Percentiles rank a stretch among this genome's conserved stretches.
phyloP scores from a whole-genome alignment of 2,797 vertebrate genomes.

The Periophthalmus magnuspinnatus region DNA sequence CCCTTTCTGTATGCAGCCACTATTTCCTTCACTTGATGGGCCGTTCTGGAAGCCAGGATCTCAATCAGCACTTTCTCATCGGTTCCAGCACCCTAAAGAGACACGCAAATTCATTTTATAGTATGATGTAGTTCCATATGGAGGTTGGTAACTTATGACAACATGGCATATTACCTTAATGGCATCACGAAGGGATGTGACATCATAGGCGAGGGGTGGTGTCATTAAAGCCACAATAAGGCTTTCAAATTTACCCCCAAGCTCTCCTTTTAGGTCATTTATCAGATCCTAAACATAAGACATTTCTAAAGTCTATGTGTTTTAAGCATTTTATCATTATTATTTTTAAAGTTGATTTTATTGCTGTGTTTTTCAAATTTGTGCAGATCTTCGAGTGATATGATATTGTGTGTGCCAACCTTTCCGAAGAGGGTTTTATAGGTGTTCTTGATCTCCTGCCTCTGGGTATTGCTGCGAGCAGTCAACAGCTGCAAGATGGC shows the following conservation, averaged over 20 bases:
- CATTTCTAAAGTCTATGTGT: neutral
- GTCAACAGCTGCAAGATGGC: constrained; percentile 85
- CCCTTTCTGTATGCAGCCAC: constrained; percentile 85
- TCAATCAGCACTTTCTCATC: constrained; percentile 90
- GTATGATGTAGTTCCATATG: neutral
- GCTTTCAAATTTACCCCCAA: constrained; percentile 90
- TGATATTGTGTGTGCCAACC: constrained; percentile 52
- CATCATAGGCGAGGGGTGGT: constrained; percentile 80
- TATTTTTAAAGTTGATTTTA: neutral
- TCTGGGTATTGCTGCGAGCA: constrained; percentile 86
- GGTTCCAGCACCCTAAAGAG: constrained; percentile 88
- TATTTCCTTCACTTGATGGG: constrained; percentile 82
- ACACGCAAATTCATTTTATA: neutral
- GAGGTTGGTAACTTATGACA: neutral
- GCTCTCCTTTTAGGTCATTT: constrained; percentile 87
- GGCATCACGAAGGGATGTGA: constrained; percentile 83
- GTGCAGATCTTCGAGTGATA: neutral
- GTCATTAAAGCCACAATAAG: constrained; percentile 89
- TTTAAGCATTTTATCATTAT: neutral
- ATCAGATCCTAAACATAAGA: constrained; percentile 82
- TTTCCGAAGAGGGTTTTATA: constrained; percentile 93
- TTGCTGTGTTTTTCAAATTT: neutral
- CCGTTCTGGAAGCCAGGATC: constrained; percentile 90
- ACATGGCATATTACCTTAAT: constrained; percentile 81
- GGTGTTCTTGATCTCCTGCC: constrained; percentile 83